A percentile compares a stretch with the other conserved stretches of the same genome.
Conservation (phyloP, 2,888 invertebrate genomes). For the Cyaniris semiargus region DNA sequence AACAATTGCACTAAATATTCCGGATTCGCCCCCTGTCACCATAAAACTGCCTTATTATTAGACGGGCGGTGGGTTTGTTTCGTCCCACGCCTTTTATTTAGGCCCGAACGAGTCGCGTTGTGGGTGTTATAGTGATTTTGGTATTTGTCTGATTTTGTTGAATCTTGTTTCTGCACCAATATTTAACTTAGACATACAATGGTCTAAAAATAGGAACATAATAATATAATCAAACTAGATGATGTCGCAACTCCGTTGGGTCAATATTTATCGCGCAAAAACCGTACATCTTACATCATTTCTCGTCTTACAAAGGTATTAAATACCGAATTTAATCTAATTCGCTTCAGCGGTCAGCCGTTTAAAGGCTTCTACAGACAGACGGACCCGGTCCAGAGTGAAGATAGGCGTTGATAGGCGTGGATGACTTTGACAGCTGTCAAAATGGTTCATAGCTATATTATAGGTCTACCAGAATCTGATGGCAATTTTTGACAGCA, state of each 20-base stretch:
- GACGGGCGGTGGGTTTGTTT: constrained; percentile 23
- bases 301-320: too few species aligned
- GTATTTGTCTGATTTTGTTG: constrained; percentile 4
- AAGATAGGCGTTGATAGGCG: too few species aligned
- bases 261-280: too few species aligned
- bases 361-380: too few species aligned
- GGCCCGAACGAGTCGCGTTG: neutral
- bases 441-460: too few species aligned
- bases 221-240: neutral
- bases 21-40: constrained; percentile 20
- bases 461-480: too few species aligned
- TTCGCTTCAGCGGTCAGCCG: neutral
- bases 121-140: constrained; percentile 11
- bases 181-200: neutral
- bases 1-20: constrained; percentile 24
- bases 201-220: neutral
- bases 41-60: constrained; percentile 22
- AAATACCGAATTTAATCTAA: neutral
- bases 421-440: too few species aligned
- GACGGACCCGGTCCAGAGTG: too few species aligned
- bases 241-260: too few species aligned
- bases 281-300: too few species aligned
- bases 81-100: constrained; percentile 19
- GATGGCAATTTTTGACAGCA: too few species aligned
- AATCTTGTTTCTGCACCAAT: neutral